Percentiles rank a stretch among this genome's conserved stretches.
Evolutionary conservation across 2,797 vertebrate species (phyloP).

Genomic region (Spinus pinus): DNA sequence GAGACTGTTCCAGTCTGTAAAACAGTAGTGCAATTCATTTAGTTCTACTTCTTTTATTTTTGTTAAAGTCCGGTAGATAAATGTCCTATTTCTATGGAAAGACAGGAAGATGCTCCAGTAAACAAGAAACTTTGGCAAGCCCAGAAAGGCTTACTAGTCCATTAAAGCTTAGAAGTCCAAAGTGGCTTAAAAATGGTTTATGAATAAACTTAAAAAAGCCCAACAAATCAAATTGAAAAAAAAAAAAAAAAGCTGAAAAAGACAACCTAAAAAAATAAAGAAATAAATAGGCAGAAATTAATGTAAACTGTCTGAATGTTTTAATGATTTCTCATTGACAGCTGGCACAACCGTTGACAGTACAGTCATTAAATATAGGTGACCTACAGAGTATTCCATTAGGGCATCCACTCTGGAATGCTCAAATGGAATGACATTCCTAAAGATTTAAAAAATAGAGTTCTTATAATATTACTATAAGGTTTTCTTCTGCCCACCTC

Average conservation of each 20-base stretch:
- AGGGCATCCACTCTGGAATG: constrained; percentile 76
- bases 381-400: constrained; percentile 79
- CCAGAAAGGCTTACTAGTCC: constrained; percentile 77
- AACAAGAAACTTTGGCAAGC: constrained; percentile 82
- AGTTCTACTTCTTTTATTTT: constrained; percentile 80
- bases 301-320: constrained; percentile 78
- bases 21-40: constrained; percentile 93
- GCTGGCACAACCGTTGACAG: constrained; percentile 69
- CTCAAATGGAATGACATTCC: constrained; percentile 87
- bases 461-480: constrained; percentile 48
- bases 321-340: constrained; percentile 74
- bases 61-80: constrained; percentile 81
- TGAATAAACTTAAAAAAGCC: constrained; percentile 11
- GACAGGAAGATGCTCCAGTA: constrained; percentile 83
- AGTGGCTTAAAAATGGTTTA: constrained; percentile 71
- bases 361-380: constrained; percentile 79
- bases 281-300: constrained; percentile 83
- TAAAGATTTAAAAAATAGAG: constrained; percentile 71
- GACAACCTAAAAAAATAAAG: constrained; percentile 45
- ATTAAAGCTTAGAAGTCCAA: constrained; percentile 79
- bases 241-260: neutral
- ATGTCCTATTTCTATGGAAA: constrained; percentile 80
- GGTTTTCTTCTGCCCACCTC: constrained; percentile 57
- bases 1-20: constrained; percentile 85
- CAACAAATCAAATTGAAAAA: neutral